A percentile compares a stretch with the other conserved stretches of the same genome.
These are phyloP conservation scores for Penaeus japonicus DNA, from an alignment of 1,140 invertebrate species.

Conservation along the genomic window DNA sequence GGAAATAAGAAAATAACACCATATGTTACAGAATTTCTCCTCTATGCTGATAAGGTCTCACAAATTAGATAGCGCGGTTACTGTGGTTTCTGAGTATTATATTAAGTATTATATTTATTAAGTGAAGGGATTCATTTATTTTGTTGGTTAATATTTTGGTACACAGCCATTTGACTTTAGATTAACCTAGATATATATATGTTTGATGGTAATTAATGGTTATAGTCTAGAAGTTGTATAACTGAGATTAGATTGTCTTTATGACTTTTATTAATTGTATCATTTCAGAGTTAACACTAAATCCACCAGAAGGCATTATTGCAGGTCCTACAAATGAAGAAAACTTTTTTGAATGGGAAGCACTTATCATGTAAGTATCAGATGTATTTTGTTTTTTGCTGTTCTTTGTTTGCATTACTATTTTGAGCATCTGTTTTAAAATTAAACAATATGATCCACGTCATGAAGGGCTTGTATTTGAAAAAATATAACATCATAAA, in stretches of 20 bases:
- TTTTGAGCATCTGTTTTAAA: too few relatives aligned
- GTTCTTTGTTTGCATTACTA: not conserved
- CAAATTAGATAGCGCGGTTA: not conserved
- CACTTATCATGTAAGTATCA: constrained; percentile 87
- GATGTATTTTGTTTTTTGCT: not conserved
- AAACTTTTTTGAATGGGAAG: constrained; percentile 99
- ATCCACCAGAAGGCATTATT: constrained; percentile 98
- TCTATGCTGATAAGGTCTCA: too few relatives aligned
- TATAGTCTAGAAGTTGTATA: not conserved
- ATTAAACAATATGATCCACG: too few relatives aligned
- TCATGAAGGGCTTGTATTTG: too few relatives aligned
- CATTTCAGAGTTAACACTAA: constrained; percentile 88
- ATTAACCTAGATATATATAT: not conserved
- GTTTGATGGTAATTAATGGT: not conserved
- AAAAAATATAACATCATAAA: not conserved
- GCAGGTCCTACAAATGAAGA: constrained; percentile 98
- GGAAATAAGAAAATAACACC: too few relatives aligned
- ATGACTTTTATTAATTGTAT: not conserved
- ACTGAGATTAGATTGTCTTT: not conserved
- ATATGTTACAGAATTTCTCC: too few relatives aligned
- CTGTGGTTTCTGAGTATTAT: constrained; percentile 8
- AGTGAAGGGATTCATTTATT: not conserved
- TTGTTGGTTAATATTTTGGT: not conserved
- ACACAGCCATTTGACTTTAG: not conserved
- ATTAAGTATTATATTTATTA: not conserved